phyloP scores from a whole-genome alignment of 2,797 vertebrate genomes.

The Thaleichthys pacificus region DNA sequence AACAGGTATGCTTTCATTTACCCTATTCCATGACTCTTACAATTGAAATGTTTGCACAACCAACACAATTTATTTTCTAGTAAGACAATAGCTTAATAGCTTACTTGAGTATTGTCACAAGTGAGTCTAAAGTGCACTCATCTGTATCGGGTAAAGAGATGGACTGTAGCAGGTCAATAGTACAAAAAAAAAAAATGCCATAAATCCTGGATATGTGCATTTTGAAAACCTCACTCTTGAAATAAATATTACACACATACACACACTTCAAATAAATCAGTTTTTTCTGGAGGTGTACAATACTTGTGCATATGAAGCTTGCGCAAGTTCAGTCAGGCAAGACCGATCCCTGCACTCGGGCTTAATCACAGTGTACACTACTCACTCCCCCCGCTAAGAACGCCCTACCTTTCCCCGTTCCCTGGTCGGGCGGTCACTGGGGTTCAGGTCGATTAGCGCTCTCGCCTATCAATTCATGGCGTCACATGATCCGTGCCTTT shows the following conservation, averaged over 20 bases:
- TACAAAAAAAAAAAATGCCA: no score
- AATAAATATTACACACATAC: no score
- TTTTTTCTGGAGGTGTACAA: background rate
- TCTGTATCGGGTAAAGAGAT: constrained; percentile 1
- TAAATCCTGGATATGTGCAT: background rate
- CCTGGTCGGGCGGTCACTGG: no score
- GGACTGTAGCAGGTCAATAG: background rate
- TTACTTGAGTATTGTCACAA: background rate
- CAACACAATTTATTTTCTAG: background rate
- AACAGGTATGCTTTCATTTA: background rate
- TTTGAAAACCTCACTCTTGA: background rate
- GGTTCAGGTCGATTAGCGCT: no score
- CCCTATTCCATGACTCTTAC: background rate
- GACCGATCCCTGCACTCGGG: no score
- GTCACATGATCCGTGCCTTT: no score
- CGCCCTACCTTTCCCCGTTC: no score
- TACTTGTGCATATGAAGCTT: background rate
- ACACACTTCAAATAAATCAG: background rate
- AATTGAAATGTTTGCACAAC: background rate
- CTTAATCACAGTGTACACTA: no score
- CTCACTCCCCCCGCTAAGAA: no score
- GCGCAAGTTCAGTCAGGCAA: no score
- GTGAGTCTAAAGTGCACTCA: background rate
- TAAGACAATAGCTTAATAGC: background rate
- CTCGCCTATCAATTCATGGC: no score